Evolutionary conservation across 2,888 invertebrate species (phyloP).

Genomic region (Hyposoter dolosus): DNA sequence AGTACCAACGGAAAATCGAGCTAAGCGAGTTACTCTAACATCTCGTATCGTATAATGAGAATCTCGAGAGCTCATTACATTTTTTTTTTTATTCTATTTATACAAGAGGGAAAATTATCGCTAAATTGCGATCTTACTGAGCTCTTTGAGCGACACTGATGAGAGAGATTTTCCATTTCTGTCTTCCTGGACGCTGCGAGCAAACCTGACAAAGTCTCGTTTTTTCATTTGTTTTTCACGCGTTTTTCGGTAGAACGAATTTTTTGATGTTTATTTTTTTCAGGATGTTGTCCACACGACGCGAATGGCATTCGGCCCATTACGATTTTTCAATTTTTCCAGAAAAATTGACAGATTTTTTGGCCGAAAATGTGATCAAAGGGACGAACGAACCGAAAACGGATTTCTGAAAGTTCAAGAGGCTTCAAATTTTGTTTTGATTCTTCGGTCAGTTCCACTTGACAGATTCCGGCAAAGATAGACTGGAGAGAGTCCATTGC

Average conservation of each 20-base stretch:
- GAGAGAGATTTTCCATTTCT: neutral
- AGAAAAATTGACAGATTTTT: neutral
- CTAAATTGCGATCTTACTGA: conserved; percentile 31
- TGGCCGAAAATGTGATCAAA: neutral
- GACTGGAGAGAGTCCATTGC: neutral
- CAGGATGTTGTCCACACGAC: neutral
- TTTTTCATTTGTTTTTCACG: too few species aligned
- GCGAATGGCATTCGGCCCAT: neutral
- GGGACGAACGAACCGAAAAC: neutral
- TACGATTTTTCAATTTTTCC: neutral
- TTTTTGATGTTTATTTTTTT: neutral
- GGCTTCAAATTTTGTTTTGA: neutral
- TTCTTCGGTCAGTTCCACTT: neutral
- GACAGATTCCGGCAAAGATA: neutral
- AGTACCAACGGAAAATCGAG: conserved; percentile 29
- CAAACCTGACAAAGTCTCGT: neutral
- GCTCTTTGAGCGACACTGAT: neutral
- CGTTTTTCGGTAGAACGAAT: neutral
- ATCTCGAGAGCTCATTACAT: conserved; percentile 48
- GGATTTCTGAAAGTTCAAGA: neutral
- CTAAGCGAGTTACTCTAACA: conserved; percentile 28
- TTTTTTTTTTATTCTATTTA: conserved; percentile 4
- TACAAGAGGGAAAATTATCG: conserved; percentile 29
- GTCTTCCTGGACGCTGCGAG: neutral
- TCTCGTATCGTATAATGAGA: conserved; percentile 50